Percentiles rank a stretch among this genome's conserved stretches.
These are phyloP conservation scores for Barypeithes pellucidus DNA, from an alignment of 2,888 invertebrate genomes.

Conservation along the genomic window DNA sequence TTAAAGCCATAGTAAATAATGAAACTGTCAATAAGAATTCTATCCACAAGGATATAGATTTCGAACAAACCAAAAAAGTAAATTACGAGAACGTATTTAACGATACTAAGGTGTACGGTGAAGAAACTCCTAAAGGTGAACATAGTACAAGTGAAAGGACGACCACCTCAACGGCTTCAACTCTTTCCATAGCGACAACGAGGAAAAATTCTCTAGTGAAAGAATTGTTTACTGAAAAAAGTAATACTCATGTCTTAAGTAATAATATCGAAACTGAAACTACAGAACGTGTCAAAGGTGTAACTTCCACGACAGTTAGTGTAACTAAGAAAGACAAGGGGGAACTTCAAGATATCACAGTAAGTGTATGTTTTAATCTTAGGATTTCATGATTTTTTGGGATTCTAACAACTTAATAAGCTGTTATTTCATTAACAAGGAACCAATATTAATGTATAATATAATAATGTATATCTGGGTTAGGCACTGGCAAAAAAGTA, in stretches of 20 bases:
- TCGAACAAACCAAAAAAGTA: conserved; percentile 71
- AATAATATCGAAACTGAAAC: conserved; percentile 67
- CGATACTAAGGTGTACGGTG: conserved; percentile 71
- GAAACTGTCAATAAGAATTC: conserved; percentile 62
- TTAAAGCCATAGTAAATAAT: conserved; percentile 61
- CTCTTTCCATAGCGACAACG: conserved; percentile 51
- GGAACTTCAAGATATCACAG: conserved; percentile 37
- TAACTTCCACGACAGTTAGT: conserved; percentile 24
- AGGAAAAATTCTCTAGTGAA: conserved; percentile 57
- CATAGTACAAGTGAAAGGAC: conserved; percentile 34
- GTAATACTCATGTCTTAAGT: conserved; percentile 61
- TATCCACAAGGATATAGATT: conserved; percentile 64
- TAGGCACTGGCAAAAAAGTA: no score
- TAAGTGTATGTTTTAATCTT: conserved; percentile 21
- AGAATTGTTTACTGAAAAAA: conserved; percentile 58
- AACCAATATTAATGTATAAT: no score
- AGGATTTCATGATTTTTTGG: no score
- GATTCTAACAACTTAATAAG: neutral
- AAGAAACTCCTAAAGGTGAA: conserved; percentile 39
- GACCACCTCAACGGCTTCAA: neutral
- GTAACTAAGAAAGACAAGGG: conserved; percentile 49
- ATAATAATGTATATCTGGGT: no score
- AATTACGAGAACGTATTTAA: conserved; percentile 72
- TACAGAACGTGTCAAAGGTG: conserved; percentile 38
- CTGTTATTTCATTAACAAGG: no score